These are phyloP conservation scores for Acanthopagrus latus DNA, from an alignment of 2,797 vertebrate genomes.

Conservation along the genomic window DNA sequence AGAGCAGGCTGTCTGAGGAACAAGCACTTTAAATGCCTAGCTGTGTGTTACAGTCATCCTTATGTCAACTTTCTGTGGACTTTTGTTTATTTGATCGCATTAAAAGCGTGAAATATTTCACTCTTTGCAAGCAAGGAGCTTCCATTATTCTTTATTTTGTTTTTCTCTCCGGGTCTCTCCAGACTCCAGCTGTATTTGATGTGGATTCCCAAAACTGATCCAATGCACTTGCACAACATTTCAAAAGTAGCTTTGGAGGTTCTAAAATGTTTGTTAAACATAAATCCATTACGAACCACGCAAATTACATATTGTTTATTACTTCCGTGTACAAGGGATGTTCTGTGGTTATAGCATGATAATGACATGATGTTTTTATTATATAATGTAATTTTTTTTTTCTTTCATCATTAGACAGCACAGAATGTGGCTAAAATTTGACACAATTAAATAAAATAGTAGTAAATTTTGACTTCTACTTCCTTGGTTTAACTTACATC, in stretches of 20 bases:
- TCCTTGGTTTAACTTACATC: neutral
- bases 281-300: neutral
- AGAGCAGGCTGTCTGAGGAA: neutral
- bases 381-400: neutral
- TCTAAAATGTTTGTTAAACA: slow-evolving; percentile 30
- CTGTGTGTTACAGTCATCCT: neutral
- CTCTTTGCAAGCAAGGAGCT: neutral
- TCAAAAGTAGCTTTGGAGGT: slow-evolving; percentile 6
- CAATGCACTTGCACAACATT: neutral
- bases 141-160: slow-evolving; percentile 3
- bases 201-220: slow-evolving; percentile 3
- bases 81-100: slow-evolving; percentile 7
- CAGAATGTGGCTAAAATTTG: neutral
- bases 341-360: neutral
- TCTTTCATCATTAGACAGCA: slow-evolving; percentile 1
- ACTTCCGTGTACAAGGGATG: neutral
- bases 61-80: neutral
- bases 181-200: slow-evolving; percentile 3
- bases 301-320: neutral
- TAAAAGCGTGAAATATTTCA: slow-evolving; percentile 19
- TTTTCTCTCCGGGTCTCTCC: neutral
- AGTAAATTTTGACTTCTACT: neutral
- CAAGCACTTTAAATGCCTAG: neutral
- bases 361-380: neutral
- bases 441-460: neutral